Conservation (phyloP, 2,888 invertebrate species). For the Pammene aurita region DNA sequence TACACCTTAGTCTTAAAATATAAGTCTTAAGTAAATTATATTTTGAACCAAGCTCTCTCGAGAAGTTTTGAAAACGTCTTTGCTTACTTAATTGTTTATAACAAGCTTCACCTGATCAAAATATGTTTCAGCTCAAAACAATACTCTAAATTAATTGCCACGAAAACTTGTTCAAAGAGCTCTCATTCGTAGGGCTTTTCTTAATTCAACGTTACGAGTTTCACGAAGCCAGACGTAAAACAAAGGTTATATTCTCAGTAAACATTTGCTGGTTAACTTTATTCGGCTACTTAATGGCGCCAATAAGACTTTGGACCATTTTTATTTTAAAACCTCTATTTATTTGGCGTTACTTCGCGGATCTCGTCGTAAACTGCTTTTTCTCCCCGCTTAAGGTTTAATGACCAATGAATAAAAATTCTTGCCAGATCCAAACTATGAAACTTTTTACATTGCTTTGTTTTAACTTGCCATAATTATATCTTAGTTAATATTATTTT, state of each 20-base stretch:
- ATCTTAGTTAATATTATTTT: too few relatives aligned
- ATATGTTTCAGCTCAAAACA: constrained; percentile 20
- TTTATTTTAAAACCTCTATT: constrained; percentile 28
- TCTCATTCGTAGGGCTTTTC: constrained; percentile 16
- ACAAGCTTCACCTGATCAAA: background rate
- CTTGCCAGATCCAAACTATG: background rate
- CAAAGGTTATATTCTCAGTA: constrained; percentile 17
- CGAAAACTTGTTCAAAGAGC: constrained; percentile 23
- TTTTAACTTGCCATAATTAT: too few relatives aligned
- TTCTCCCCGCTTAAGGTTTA: constrained; percentile 1
- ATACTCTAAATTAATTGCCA: constrained; percentile 23
- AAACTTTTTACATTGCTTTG: background rate
- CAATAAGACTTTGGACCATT: constrained; percentile 14
- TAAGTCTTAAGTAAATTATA: background rate
- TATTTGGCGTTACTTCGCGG: constrained; percentile 16
- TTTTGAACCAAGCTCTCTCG: background rate
- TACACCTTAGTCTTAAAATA: too few relatives aligned
- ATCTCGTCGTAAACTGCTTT: constrained; percentile 15
- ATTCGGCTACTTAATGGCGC: constrained; percentile 15
- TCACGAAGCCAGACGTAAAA: constrained; percentile 12
- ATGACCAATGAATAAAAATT: background rate
- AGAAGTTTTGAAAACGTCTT: background rate
- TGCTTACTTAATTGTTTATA: constrained; percentile 6
- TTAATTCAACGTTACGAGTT: constrained; percentile 9
- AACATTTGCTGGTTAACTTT: constrained; percentile 23